phyloP scores from a whole-genome alignment of 2,113 vertebrate genomes.

The Lophius piscatorius region DNA sequence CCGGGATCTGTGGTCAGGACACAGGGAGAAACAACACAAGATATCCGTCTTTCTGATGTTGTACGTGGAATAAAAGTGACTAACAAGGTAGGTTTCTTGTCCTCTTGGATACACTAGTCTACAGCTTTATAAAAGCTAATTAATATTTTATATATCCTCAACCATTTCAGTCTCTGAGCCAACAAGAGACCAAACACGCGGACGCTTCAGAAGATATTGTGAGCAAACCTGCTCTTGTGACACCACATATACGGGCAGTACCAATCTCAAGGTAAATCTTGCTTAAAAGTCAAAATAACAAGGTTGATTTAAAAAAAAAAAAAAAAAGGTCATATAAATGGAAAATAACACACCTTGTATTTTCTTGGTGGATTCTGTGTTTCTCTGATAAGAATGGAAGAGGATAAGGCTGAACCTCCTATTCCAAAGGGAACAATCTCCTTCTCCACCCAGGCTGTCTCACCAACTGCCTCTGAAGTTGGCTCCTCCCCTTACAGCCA shows the following conservation, averaged over 20 bases:
- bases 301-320: neutral
- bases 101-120: neutral
- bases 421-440: slow-evolving; percentile 68
- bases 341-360: neutral
- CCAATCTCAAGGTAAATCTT: slow-evolving; percentile 60
- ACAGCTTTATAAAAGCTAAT: neutral
- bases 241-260: slow-evolving; percentile 8
- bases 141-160: neutral
- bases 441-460: neutral
- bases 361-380: slow-evolving; percentile 28
- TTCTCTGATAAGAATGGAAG: slow-evolving; percentile 75
- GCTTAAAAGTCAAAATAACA: no score
- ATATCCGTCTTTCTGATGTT: slow-evolving; percentile 92
- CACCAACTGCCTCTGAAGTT: slow-evolving; percentile 37
- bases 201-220: slow-evolving; percentile 72
- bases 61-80: slow-evolving; percentile 87
- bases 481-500: slow-evolving; percentile 32
- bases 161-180: slow-evolving; percentile 43
- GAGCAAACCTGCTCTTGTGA: slow-evolving; percentile 28
- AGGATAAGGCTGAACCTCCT: slow-evolving; percentile 65
- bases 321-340: neutral
- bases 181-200: slow-evolving; percentile 70
- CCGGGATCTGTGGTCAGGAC: slow-evolving; percentile 88
- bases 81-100: slow-evolving; percentile 83
- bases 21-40: slow-evolving; percentile 85